These are phyloP conservation scores for Pseudopipra pipra DNA, from an alignment of 2,113 vertebrate species.

Conservation along the genomic window DNA sequence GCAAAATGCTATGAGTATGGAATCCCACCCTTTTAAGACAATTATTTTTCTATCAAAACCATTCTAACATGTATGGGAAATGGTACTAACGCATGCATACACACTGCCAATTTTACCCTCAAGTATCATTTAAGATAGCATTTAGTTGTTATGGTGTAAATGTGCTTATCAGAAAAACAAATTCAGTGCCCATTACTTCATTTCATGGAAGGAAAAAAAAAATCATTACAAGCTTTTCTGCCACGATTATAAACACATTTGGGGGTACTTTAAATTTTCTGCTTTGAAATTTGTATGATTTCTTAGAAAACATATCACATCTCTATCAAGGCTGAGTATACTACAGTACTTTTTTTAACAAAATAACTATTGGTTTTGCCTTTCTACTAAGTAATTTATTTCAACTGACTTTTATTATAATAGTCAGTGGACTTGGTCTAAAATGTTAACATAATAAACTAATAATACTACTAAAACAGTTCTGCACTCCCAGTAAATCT, in stretches of 20 bases:
- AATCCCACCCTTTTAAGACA: background rate
- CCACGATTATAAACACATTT: slow-evolving; percentile 11
- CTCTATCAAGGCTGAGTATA: slow-evolving; percentile 29
- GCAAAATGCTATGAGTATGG: background rate
- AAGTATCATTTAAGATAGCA: background rate
- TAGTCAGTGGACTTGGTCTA: slow-evolving; percentile 30
- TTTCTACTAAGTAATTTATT: slow-evolving; percentile 49
- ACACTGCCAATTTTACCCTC: background rate
- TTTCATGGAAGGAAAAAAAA: background rate
- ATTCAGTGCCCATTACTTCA: background rate
- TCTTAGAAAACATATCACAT: slow-evolving; percentile 32
- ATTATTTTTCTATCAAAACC: background rate
- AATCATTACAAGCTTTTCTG: slow-evolving; percentile 30
- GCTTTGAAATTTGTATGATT: slow-evolving; percentile 10
- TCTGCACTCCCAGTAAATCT: background rate
- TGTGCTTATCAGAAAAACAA: slow-evolving; percentile 43
- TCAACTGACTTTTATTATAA: slow-evolving; percentile 54
- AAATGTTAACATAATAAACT: slow-evolving; percentile 45
- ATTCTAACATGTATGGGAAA: background rate
- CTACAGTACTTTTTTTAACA: slow-evolving; percentile 13
- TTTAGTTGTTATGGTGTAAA: background rate
- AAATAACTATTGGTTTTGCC: slow-evolving; percentile 25
- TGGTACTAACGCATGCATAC: background rate
- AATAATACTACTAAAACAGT: slow-evolving; percentile 27
- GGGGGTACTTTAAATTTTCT: background rate